These are phyloP conservation scores for Trogon surrucura DNA, from an alignment of 2,113 vertebrate species.

Conservation along the genomic window DNA sequence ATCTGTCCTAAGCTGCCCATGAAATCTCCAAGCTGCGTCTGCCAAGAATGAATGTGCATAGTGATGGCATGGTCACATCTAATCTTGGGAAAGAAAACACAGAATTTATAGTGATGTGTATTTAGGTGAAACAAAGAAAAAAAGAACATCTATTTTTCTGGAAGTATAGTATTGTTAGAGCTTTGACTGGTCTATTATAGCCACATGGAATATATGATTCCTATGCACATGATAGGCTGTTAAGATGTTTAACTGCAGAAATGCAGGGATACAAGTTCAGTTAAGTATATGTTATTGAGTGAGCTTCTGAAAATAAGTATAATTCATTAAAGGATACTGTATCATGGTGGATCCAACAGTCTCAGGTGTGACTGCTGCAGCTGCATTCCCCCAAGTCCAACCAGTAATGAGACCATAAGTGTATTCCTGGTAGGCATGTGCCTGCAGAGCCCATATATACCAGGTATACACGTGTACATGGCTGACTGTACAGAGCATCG, in stretches of 20 bases:
- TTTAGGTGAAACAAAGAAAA: not conserved
- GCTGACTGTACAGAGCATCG: not conserved
- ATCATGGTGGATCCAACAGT: not conserved
- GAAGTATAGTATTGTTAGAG: not conserved
- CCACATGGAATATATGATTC: not conserved
- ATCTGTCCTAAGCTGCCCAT: not conserved
- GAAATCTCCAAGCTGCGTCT: too few relatives aligned
- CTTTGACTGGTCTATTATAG: not conserved
- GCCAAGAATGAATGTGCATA: not conserved
- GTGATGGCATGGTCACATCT: not conserved
- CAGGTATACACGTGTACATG: accelerated
- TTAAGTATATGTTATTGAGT: not conserved
- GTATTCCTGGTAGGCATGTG: accelerated
- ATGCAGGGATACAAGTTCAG: not conserved
- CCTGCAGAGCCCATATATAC: not conserved
- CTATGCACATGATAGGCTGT: not conserved
- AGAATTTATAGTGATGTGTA: not conserved
- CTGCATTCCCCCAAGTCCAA: not conserved
- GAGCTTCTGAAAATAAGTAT: not conserved
- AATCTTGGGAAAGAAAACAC: not conserved
- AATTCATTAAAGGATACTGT: not conserved
- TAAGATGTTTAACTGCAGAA: not conserved
- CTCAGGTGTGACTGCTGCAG: not conserved
- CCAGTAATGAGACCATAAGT: not conserved
- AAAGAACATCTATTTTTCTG: not conserved